A percentile compares a stretch with the other conserved stretches of the same genome.
These are phyloP conservation scores for Aurelia sp. DNA, from an alignment of 30 jellyfish, hydroid and myxozoan genomes.

Conservation along the genomic window DNA sequence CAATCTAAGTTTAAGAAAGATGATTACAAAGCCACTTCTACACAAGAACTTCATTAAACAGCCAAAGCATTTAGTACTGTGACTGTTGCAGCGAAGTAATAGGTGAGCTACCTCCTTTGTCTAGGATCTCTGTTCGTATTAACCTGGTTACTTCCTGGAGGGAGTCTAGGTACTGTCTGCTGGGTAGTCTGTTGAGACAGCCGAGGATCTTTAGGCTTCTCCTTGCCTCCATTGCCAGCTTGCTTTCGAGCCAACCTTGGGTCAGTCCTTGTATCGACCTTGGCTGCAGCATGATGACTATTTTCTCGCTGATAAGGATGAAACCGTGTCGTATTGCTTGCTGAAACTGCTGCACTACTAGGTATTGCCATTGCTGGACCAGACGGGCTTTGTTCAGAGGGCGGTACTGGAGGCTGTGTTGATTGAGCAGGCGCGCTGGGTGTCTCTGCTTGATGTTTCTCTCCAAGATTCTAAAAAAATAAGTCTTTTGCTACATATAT, in stretches of 20 bases:
- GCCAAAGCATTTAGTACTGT: too few relatives aligned
- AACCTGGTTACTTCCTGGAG: conserved; percentile 51
- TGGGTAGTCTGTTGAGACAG: conserved; percentile 34
- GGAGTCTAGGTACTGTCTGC: conserved; percentile 29
- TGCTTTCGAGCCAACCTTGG: conserved; percentile 43
- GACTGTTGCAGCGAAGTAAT: too few relatives aligned
- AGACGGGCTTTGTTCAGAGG: not conserved
- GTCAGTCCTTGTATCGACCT: conserved; percentile 28
- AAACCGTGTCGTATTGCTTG: conserved; percentile 16
- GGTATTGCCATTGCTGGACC: not conserved
- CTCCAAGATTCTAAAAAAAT: conserved; percentile 17
- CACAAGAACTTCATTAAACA: too few relatives aligned
- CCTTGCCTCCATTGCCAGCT: conserved; percentile 33
- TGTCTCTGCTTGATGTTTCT: conserved; percentile 35
- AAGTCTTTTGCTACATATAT: too few relatives aligned
- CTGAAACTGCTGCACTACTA: conserved; percentile 7
- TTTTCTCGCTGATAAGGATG: conserved; percentile 80
- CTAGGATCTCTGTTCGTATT: conserved; percentile 79
- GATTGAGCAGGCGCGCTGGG: not conserved
- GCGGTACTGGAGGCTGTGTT: conserved; percentile 11
- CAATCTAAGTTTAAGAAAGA: too few relatives aligned
- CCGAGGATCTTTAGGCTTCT: conserved; percentile 86
- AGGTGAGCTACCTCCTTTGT: conserved; percentile 58
- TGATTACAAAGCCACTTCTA: too few relatives aligned
- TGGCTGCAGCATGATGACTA: conserved; percentile 3